A percentile compares a stretch with the other conserved stretches of the same genome.
phyloP scores from a whole-genome alignment of 2,113 vertebrate species.

The Rattus rattus region DNA sequence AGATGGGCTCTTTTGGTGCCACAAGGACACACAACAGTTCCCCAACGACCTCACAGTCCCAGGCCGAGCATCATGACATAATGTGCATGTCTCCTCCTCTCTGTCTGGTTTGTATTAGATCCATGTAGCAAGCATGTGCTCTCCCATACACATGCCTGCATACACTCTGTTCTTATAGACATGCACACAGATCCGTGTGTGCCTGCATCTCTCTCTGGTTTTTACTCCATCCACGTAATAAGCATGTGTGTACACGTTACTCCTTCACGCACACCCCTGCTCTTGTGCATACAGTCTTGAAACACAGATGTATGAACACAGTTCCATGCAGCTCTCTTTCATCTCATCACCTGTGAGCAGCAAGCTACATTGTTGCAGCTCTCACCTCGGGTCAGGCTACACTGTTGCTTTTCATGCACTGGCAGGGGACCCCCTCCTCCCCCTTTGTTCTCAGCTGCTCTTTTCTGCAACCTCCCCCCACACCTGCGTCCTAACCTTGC shows the following conservation, averaged over 20 bases:
- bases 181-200: neutral
- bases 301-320: neutral
- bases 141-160: neutral
- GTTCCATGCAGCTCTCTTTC: neutral
- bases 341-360: neutral
- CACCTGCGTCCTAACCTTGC: neutral
- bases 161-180: neutral
- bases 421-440: no score
- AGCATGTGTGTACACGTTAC: accelerated
- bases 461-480: accelerated
- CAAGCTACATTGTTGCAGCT: no score
- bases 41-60: accelerated
- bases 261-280: neutral
- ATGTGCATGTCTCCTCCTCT: neutral
- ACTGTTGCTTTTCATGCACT: no score
- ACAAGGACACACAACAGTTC: no score
- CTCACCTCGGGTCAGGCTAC: neutral
- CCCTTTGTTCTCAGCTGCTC: neutral
- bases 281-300: no score
- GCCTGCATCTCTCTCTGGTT: no score
- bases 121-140: no score
- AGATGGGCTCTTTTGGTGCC: neutral
- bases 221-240: neutral
- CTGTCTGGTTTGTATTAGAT: neutral
- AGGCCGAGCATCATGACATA: accelerated